Evolutionary conservation across 1,140 invertebrate species (phyloP).

Genomic region (Conus betulinus): DNA sequence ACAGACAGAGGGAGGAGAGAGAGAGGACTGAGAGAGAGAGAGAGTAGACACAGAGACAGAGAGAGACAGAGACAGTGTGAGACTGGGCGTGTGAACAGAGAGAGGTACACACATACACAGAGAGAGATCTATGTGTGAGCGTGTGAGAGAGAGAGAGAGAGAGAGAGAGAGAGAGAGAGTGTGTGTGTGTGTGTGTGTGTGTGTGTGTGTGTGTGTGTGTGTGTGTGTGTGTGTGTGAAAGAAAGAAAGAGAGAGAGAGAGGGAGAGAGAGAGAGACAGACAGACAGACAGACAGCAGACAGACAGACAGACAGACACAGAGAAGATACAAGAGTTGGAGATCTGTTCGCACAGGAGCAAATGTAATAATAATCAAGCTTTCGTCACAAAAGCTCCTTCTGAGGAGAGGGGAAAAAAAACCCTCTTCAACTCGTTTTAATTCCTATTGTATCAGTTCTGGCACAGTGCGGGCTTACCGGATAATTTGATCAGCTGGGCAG

Average conservation of each 20-base stretch:
- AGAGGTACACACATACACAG: background rate
- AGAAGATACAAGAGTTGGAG: background rate
- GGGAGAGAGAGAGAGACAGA: background rate
- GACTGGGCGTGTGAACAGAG: too few species aligned
- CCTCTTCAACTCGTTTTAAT: too few species aligned
- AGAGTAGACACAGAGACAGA: background rate
- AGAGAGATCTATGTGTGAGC: too few species aligned
- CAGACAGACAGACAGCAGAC: background rate
- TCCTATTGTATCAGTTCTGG: too few species aligned
- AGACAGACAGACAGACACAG: background rate
- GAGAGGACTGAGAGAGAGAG: background rate
- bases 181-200: background rate
- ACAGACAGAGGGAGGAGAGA: background rate
- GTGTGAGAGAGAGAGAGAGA: background rate
- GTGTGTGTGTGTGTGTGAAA: background rate
- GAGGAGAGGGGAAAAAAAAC: too few species aligned
- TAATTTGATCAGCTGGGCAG: too few species aligned
- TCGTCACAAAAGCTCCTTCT: too few species aligned
- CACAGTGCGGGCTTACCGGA: too few species aligned
- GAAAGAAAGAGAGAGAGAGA: background rate
- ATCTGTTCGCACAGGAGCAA: too few species aligned
- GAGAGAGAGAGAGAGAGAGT: background rate
- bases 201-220: background rate
- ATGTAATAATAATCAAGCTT: too few species aligned
- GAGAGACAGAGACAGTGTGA: background rate